Percentiles rank a stretch among this genome's conserved stretches.
Conservation (phyloP, 2,797 vertebrate species). For the Pseudochirops cupreus region DNA sequence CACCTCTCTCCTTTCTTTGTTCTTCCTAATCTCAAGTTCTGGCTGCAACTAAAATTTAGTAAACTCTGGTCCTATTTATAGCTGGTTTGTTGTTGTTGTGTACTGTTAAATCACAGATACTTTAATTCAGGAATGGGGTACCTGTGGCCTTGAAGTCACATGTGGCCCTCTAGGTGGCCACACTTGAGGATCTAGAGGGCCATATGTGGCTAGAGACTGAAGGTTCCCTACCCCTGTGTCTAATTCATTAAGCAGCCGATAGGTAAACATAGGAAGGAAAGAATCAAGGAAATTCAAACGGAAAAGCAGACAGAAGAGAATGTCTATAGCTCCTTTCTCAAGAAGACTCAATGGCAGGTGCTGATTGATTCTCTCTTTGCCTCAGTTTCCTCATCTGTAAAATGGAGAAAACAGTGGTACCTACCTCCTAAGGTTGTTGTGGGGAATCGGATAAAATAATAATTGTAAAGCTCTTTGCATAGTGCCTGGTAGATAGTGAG, state of each 20-base stretch:
- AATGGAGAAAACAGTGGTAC: not conserved
- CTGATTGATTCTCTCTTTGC: not conserved
- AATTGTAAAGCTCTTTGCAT: not conserved
- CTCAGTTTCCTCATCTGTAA: not conserved
- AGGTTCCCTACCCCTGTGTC: no score
- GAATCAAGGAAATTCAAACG: not conserved
- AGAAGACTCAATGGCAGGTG: not conserved
- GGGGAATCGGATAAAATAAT: not conserved
- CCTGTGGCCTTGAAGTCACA: no score
- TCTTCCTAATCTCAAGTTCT: constrained; percentile 33
- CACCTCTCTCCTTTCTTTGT: not conserved
- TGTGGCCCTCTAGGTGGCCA: no score
- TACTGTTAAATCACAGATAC: not conserved
- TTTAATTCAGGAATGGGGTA: not conserved
- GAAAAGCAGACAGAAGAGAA: not conserved
- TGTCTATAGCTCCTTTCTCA: not conserved
- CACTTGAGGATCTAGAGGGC: no score
- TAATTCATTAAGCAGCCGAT: not conserved
- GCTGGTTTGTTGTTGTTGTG: not conserved
- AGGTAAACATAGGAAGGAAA: not conserved
- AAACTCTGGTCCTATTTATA: not conserved
- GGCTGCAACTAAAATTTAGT: not conserved
- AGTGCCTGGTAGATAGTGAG: not conserved
- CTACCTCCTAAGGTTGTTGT: not conserved
- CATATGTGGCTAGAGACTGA: no score